Conservation (phyloP, 1,140 invertebrate species). For the Caenorhabditis remanei region DNA sequence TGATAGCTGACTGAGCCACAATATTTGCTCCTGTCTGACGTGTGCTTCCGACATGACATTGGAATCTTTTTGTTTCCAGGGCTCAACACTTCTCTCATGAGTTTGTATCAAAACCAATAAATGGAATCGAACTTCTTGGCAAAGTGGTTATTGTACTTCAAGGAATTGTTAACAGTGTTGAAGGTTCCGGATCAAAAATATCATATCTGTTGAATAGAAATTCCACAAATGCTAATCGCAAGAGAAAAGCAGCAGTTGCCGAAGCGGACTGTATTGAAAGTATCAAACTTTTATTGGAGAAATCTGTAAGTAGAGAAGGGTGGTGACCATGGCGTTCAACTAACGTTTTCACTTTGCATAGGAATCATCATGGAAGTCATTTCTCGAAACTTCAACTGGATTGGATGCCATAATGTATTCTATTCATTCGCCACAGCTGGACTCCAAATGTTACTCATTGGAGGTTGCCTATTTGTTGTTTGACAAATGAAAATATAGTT, state of each 20-base stretch:
- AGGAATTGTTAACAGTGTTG: conserved; percentile 66
- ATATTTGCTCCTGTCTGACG: conserved; percentile 49
- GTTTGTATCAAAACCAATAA: conserved; percentile 64
- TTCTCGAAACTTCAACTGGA: conserved; percentile 68
- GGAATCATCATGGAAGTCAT: conserved; percentile 58
- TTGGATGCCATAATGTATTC: conserved; percentile 70
- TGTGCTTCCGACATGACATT: conserved; percentile 31
- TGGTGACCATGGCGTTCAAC: neutral
- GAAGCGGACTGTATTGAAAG: conserved; percentile 71
- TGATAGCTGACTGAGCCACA: conserved; percentile 48
- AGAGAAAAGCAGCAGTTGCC: conserved; percentile 69
- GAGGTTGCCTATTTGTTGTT: conserved; percentile 62
- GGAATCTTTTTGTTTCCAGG: conserved; percentile 27
- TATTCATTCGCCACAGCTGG: conserved; percentile 70
- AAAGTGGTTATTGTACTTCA: conserved; percentile 69
- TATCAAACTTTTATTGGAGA: conserved; percentile 68
- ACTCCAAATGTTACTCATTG: conserved; percentile 71
- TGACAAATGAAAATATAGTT: conserved; percentile 46
- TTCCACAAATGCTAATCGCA: conserved; percentile 63
- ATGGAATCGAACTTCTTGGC: conserved; percentile 66
- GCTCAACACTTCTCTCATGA: conserved; percentile 61
- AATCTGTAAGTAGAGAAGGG: conserved; percentile 61
- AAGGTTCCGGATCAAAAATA: conserved; percentile 64
- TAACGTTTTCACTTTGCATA: conserved; percentile 4
- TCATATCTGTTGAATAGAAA: conserved; percentile 66